Conservation (phyloP, 2,888 invertebrate genomes). For the Eupithecia insigniata region DNA sequence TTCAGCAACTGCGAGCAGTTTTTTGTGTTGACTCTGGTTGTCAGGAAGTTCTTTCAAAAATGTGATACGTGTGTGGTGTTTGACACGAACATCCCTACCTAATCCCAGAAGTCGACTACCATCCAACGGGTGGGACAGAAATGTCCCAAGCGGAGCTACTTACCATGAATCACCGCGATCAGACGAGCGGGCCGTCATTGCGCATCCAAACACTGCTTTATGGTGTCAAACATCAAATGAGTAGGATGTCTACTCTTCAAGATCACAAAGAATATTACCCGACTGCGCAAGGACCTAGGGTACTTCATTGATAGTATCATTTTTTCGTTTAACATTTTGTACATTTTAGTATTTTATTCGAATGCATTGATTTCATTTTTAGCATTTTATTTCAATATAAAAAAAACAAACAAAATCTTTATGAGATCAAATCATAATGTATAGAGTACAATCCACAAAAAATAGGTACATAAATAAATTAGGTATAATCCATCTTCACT, state of each 20-base stretch:
- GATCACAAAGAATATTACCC: not conserved
- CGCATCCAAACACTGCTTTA: constrained; percentile 36
- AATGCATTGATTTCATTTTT: not conserved
- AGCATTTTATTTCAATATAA: not conserved
- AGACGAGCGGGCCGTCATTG: constrained; percentile 27
- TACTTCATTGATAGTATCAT: not conserved
- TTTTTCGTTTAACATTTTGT: not conserved
- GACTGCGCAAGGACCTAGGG: not conserved
- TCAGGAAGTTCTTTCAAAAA: not conserved
- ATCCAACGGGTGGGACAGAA: constrained; percentile 8
- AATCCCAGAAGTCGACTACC: constrained; percentile 10
- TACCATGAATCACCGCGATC: constrained; percentile 30
- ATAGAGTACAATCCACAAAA: too few relatives aligned
- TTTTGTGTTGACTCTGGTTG: not conserved
- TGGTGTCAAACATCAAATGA: constrained; percentile 37
- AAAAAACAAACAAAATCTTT: too few relatives aligned
- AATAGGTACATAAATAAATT: too few relatives aligned
- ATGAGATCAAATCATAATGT: too few relatives aligned
- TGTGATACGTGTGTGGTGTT: not conserved
- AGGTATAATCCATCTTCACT: too few relatives aligned
- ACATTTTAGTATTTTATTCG: not conserved
- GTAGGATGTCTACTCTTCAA: constrained; percentile 14
- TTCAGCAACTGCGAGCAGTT: not conserved
- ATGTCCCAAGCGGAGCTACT: constrained; percentile 17
- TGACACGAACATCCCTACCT: not conserved